phyloP scores from a whole-genome alignment of 2,888 invertebrate species.

The Drosophila tripunctata region DNA sequence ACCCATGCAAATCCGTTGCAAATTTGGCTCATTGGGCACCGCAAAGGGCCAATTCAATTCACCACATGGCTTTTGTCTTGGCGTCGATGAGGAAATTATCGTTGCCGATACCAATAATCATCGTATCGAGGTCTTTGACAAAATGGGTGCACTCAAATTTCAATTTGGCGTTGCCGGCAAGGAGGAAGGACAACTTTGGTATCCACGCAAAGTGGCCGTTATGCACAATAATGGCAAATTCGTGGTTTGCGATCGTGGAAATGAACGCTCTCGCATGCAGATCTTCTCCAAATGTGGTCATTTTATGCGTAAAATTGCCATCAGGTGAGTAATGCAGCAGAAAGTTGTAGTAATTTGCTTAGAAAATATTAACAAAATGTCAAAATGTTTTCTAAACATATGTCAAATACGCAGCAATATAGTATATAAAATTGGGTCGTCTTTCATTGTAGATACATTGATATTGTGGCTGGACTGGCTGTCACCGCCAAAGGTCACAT shows the following conservation, averaged over 20 bases:
- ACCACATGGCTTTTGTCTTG: conserved; percentile 98
- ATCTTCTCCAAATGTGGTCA: conserved; percentile 98
- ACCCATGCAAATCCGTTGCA: conserved; percentile 94
- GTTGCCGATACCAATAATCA: conserved; percentile 99
- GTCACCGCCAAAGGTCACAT: conserved; percentile 96
- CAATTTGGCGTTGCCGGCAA: conserved; percentile 97
- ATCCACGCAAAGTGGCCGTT: conserved; percentile 97
- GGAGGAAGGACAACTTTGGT: conserved; percentile 98
- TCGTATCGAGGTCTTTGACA: conserved; percentile 97
- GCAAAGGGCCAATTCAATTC: conserved; percentile 98
- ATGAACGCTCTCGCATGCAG: conserved; percentile 98
- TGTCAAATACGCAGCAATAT: too few species aligned
- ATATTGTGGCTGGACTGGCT: conserved; percentile 96
- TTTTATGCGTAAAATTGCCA: conserved; percentile 97
- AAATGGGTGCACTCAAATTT: conserved; percentile 95
- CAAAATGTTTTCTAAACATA: too few species aligned
- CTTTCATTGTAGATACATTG: conserved; percentile 88
- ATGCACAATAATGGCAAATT: conserved; percentile 94
- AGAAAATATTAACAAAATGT: too few species aligned
- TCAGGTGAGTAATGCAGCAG: conserved; percentile 84
- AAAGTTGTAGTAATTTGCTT: too few species aligned
- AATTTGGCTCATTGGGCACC: conserved; percentile 97
- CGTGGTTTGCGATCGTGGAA: conserved; percentile 99
- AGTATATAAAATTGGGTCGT: neutral
- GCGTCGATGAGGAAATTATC: conserved; percentile 97